Percentiles rank a stretch among this genome's conserved stretches.
Evolutionary conservation across 2,888 invertebrate genomes (phyloP).

Genomic region (Drosophila pseudotalamancana): DNA sequence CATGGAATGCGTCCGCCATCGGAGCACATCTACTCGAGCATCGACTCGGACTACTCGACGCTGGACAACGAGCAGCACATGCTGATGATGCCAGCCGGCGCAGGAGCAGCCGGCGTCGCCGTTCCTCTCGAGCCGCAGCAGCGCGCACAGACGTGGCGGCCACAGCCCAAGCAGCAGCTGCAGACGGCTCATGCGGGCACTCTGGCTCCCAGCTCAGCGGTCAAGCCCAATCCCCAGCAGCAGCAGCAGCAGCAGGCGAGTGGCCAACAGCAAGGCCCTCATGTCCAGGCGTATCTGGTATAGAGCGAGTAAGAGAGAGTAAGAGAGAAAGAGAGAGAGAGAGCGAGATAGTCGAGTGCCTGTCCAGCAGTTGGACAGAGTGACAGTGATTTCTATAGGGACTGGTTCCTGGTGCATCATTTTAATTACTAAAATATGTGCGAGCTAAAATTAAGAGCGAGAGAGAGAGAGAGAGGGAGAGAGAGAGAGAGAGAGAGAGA

Average conservation of each 20-base stretch:
- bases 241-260: slow-evolving; percentile 50
- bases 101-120: slow-evolving; percentile 38
- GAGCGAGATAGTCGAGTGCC: neutral
- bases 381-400: slow-evolving; percentile 77
- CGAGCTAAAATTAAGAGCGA: slow-evolving; percentile 64
- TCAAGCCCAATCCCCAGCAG: slow-evolving; percentile 42
- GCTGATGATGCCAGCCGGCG: slow-evolving; percentile 80
- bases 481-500: neutral
- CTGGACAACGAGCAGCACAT: slow-evolving; percentile 84
- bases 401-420: slow-evolving; percentile 81
- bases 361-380: slow-evolving; percentile 28
- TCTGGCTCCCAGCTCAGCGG: slow-evolving; percentile 42
- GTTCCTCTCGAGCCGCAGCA: slow-evolving; percentile 47
- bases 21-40: slow-evolving; percentile 95
- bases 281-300: slow-evolving; percentile 84
- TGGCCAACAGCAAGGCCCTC: slow-evolving; percentile 83
- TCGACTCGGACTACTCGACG: slow-evolving; percentile 91
- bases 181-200: slow-evolving; percentile 63
- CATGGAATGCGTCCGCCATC: slow-evolving; percentile 88
- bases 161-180: slow-evolving; percentile 82
- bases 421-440: slow-evolving; percentile 80
- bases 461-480: slow-evolving; percentile 1
- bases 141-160: slow-evolving; percentile 85
- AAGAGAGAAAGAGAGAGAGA: neutral
- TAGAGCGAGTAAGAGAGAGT: slow-evolving; percentile 50